A percentile compares a stretch with the other conserved stretches of the same genome.
phyloP scores from a whole-genome alignment of 2,888 invertebrate species.

The Sesia apiformis region DNA sequence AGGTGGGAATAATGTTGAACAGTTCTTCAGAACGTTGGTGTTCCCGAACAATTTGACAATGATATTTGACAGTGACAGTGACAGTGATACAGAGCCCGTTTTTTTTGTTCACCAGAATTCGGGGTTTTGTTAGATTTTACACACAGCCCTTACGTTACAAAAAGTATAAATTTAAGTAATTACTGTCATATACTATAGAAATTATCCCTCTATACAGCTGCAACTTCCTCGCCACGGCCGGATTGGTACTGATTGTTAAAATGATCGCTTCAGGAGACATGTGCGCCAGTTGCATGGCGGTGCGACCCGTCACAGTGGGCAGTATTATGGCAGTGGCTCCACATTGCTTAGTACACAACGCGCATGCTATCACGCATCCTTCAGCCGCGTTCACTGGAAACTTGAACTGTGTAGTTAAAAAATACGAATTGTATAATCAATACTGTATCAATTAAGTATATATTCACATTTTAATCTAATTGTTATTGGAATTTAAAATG shows the following conservation, averaged over 20 bases:
- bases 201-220: conserved; percentile 54
- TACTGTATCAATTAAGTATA: too few relatives aligned
- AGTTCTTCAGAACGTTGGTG: too few relatives aligned
- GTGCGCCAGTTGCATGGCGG: conserved; percentile 17
- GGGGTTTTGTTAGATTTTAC: too few relatives aligned
- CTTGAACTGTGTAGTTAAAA: conserved; percentile 11
- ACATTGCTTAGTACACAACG: conserved; percentile 14
- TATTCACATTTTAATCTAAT: too few relatives aligned
- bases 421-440: too few relatives aligned
- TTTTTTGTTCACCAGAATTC: too few relatives aligned
- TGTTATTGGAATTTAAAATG: too few relatives aligned
- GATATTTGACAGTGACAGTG: too few relatives aligned
- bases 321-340: conserved; percentile 16
- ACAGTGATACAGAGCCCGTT: too few relatives aligned
- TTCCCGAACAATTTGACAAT: too few relatives aligned
- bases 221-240: conserved; percentile 68
- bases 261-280: conserved; percentile 16
- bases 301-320: conserved; percentile 24
- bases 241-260: conserved; percentile 18
- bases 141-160: too few relatives aligned
- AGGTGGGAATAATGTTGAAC: too few relatives aligned
- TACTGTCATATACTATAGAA: conserved; percentile 49
- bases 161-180: conserved; percentile 4
- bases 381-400: conserved; percentile 28
- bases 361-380: conserved; percentile 18